A percentile compares a stretch with the other conserved stretches of the same genome.
phyloP scores from a whole-genome alignment of 1,140 invertebrate species.

The Cherax destructor region DNA sequence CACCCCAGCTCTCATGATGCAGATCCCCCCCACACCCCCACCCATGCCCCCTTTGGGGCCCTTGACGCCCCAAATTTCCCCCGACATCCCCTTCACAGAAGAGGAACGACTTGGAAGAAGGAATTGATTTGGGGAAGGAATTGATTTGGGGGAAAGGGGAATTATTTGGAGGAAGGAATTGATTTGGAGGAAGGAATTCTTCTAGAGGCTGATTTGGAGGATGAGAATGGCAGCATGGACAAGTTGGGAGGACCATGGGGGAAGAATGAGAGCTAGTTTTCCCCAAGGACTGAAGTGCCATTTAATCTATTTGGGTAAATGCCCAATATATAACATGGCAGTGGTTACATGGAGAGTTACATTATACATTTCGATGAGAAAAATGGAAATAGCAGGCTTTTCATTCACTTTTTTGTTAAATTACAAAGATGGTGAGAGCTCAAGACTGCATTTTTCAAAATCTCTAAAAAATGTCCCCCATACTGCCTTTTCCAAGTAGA shows the following conservation, averaged over 20 bases:
- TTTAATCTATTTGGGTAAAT: conserved; percentile 45
- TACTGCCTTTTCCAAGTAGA: conserved; percentile 8
- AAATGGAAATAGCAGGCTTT: conserved; percentile 22
- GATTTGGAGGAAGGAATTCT: conserved; percentile 36
- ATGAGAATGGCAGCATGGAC: conserved; percentile 29
- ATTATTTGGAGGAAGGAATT: conserved; percentile 22
- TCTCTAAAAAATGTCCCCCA: conserved; percentile 16
- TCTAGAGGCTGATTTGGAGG: conserved; percentile 22
- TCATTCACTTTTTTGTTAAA: conserved; percentile 7
- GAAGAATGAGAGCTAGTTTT: conserved; percentile 33
- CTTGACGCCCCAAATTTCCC: conserved; percentile 66
- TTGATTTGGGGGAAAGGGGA: conserved; percentile 23
- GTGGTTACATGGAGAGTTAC: conserved; percentile 18
- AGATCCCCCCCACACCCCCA: conserved; percentile 60
- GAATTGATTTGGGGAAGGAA: conserved; percentile 18
- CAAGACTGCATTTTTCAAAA: conserved; percentile 15
- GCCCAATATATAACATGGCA: conserved; percentile 13
- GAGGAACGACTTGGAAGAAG: conserved; percentile 20
- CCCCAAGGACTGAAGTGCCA: conserved; percentile 51
- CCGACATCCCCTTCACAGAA: conserved; percentile 48
- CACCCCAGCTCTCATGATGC: conserved; percentile 58
- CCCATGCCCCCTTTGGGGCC: conserved; percentile 71
- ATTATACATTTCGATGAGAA: conserved; percentile 18
- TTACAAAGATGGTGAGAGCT: conserved; percentile 6
- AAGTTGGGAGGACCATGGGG: conserved; percentile 14